Percentiles rank a stretch among this genome's conserved stretches.
Conservation (phyloP, 2,113 vertebrate species). For the Gymnorhina tibicen region DNA sequence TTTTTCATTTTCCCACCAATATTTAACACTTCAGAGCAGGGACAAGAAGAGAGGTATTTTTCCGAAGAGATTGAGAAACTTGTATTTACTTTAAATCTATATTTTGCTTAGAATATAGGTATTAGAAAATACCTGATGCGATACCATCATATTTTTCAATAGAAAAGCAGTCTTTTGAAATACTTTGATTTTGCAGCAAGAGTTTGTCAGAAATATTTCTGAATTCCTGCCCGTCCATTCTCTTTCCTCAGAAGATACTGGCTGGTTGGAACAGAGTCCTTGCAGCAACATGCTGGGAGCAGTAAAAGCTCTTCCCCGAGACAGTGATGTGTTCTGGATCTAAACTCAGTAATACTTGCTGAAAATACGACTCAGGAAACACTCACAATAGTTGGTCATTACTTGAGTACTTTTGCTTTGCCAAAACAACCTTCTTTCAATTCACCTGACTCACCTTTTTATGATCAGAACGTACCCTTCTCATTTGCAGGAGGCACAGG, state of each 20-base stretch:
- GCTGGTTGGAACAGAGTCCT: neutral
- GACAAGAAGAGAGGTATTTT: neutral
- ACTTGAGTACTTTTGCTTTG: neutral
- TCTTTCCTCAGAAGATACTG: neutral
- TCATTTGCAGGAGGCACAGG: neutral
- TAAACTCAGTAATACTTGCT: neutral
- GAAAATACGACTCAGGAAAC: neutral
- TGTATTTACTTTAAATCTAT: neutral
- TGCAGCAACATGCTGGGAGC: neutral
- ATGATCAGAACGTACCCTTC: neutral
- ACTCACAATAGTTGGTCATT: accelerated
- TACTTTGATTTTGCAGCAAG: neutral
- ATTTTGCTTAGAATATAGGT: neutral
- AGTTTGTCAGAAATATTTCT: neutral
- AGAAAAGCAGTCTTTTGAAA: neutral
- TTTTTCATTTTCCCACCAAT: neutral
- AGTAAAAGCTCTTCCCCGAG: neutral
- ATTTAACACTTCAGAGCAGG: neutral
- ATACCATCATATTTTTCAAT: neutral
- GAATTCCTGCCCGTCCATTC: neutral
- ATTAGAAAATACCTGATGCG: neutral
- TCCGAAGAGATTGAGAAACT: neutral
- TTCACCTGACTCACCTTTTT: neutral
- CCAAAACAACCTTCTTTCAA: neutral
- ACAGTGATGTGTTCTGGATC: neutral